phyloP scores from a whole-genome alignment of 2,797 vertebrate species.

The Vireo griseus region DNA sequence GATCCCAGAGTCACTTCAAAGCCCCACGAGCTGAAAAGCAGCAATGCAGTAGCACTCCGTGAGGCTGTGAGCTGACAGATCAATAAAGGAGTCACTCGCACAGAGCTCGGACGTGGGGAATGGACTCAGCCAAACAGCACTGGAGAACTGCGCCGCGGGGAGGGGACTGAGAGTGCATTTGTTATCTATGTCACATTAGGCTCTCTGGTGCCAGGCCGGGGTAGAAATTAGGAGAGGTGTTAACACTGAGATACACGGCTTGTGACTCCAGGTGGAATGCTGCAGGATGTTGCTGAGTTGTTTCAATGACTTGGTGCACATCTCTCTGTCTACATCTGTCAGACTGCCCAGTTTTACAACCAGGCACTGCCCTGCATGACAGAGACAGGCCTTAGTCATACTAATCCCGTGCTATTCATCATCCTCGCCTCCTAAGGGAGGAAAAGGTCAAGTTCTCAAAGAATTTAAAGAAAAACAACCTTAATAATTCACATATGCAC shows the following conservation, averaged over 20 bases:
- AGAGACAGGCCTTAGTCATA: not conserved
- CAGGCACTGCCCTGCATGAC: not conserved
- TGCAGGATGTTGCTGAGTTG: not conserved
- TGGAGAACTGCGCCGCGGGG: not conserved
- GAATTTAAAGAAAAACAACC: not conserved
- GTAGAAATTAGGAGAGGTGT: not conserved
- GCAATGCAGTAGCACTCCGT: not conserved
- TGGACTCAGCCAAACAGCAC: not conserved
- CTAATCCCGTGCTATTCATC: not conserved
- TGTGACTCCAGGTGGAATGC: not conserved
- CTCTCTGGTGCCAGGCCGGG: not conserved
- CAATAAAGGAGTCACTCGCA: not conserved
- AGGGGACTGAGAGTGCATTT: not conserved
- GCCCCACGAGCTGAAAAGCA: not conserved
- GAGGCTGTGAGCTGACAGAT: not conserved
- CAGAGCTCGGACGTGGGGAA: not conserved
- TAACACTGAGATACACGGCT: not conserved
- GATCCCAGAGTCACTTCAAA: not conserved
- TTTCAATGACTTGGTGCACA: rapidly evolving
- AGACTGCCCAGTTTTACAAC: not conserved
- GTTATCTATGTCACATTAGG: too few relatives aligned
- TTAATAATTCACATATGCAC: not conserved
- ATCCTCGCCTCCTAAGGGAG: not conserved
- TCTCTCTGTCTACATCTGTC: not conserved
- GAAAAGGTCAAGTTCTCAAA: not conserved